Evolutionary conservation across 1,140 invertebrate genomes (phyloP).

Genomic region (Microplitis demolitor): DNA sequence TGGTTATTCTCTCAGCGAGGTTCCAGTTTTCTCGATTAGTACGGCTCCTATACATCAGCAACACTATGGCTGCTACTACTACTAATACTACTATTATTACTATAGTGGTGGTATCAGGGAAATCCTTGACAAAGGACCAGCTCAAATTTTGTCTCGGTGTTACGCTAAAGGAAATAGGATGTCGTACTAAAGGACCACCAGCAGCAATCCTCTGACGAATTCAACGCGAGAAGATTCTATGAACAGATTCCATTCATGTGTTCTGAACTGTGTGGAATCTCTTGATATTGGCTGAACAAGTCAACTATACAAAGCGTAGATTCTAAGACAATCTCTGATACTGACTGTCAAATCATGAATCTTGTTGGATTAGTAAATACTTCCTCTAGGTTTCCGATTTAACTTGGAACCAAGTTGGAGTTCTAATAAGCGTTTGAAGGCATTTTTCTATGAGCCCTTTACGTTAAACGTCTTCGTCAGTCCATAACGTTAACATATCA

Average conservation of each 20-base stretch:
- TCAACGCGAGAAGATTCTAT: slow-evolving; percentile 11
- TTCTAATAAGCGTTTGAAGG: too few species aligned
- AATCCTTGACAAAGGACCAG: slow-evolving; percentile 7
- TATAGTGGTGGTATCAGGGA: not conserved
- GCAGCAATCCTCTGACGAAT: slow-evolving; percentile 10
- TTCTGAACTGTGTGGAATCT: slow-evolving; percentile 7
- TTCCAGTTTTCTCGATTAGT: slow-evolving; percentile 14
- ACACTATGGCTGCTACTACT: not conserved
- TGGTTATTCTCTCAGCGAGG: not conserved
- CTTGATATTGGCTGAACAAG: not conserved
- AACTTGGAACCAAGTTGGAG: too few species aligned
- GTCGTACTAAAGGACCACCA: not conserved
- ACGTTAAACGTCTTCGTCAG: not conserved
- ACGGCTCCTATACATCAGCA: not conserved
- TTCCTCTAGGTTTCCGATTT: too few species aligned
- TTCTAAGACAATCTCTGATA: not conserved
- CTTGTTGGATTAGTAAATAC: not conserved
- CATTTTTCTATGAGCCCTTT: not conserved
- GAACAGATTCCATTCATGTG: slow-evolving; percentile 15
- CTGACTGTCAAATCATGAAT: not conserved
- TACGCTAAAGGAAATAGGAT: slow-evolving; percentile 15
- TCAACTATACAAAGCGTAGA: not conserved
- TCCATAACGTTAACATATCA: not conserved
- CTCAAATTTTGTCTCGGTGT: slow-evolving; percentile 9
- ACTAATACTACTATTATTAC: not conserved